Percentiles rank a stretch among this genome's conserved stretches.
Evolutionary conservation across 2,888 invertebrate genomes (phyloP).

Genomic region (Melanostoma mellinum): DNA sequence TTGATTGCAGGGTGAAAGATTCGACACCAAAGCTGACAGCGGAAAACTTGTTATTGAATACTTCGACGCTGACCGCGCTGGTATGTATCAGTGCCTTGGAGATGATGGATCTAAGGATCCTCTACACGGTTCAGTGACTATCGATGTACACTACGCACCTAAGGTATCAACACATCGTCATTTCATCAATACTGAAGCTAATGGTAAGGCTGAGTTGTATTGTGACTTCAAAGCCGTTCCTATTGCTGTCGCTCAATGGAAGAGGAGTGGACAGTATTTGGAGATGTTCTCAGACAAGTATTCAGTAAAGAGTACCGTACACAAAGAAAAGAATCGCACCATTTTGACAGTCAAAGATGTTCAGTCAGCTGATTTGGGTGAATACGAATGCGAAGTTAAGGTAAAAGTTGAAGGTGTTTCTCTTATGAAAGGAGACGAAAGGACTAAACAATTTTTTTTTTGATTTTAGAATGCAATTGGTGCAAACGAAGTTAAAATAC

Average conservation of each 20-base stretch:
- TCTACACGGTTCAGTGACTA: constrained; percentile 77
- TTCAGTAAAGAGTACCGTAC: constrained; percentile 82
- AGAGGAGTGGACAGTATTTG: constrained; percentile 76
- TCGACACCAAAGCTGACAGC: constrained; percentile 72
- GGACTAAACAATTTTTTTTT: constrained; percentile 1
- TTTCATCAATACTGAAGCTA: constrained; percentile 78
- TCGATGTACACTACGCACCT: constrained; percentile 79
- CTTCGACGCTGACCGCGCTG: constrained; percentile 77
- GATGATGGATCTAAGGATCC: constrained; percentile 78
- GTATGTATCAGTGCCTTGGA: constrained; percentile 79
- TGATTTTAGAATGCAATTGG: constrained; percentile 77
- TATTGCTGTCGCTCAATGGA: constrained; percentile 77
- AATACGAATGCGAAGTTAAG: constrained; percentile 87
- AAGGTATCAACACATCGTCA: constrained; percentile 80
- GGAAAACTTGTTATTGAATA: constrained; percentile 76
- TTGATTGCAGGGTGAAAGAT: constrained; percentile 76
- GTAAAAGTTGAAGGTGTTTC: constrained; percentile 53
- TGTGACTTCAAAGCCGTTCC: constrained; percentile 80
- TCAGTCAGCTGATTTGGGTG: constrained; percentile 86
- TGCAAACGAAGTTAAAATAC: constrained; percentile 76
- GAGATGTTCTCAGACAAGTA: constrained; percentile 77
- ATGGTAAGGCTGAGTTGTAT: constrained; percentile 77
- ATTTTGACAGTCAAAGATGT: constrained; percentile 87
- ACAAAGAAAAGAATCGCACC: constrained; percentile 81
- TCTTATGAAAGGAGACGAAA: constrained; percentile 82